Conservation (phyloP, 2,888 invertebrate species). For the Hirtodrosophila trivittata region DNA sequence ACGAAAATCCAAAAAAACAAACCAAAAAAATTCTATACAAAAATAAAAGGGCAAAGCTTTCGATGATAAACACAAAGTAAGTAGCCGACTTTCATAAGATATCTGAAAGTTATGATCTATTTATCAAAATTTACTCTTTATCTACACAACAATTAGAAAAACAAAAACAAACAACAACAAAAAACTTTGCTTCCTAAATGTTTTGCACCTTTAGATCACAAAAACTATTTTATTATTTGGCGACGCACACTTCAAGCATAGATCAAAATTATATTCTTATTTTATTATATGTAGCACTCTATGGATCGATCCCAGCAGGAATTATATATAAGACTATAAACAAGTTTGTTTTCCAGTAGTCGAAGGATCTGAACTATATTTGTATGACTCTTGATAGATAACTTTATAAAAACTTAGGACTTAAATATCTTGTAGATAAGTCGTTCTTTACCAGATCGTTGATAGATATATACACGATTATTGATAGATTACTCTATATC, state of each 20-base stretch:
- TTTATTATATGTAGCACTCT: not conserved
- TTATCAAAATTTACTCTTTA: constrained; percentile 29
- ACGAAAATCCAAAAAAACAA: constrained; percentile 29
- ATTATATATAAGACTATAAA: not conserved
- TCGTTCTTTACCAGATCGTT: too few relatives aligned
- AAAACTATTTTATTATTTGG: constrained; percentile 42
- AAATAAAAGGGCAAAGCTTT: constrained; percentile 81
- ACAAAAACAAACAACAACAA: not conserved
- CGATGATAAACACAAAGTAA: constrained; percentile 81
- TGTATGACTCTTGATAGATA: too few relatives aligned
- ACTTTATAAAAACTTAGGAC: too few relatives aligned
- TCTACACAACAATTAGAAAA: too few relatives aligned
- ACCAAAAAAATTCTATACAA: constrained; percentile 43
- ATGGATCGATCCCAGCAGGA: constrained; percentile 31
- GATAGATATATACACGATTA: too few relatives aligned
- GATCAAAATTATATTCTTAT: constrained; percentile 8
- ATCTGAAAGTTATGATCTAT: constrained; percentile 30
- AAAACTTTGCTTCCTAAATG: constrained; percentile 39
- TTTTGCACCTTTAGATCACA: constrained; percentile 48
- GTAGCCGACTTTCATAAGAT: constrained; percentile 58
- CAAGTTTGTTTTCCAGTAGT: too few relatives aligned
- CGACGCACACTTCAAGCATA: constrained; percentile 29
- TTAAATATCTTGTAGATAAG: too few relatives aligned
- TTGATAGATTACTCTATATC: too few relatives aligned
- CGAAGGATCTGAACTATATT: too few relatives aligned